Conservation (phyloP, 2,888 invertebrate genomes). For the Volucella bombylans region DNA sequence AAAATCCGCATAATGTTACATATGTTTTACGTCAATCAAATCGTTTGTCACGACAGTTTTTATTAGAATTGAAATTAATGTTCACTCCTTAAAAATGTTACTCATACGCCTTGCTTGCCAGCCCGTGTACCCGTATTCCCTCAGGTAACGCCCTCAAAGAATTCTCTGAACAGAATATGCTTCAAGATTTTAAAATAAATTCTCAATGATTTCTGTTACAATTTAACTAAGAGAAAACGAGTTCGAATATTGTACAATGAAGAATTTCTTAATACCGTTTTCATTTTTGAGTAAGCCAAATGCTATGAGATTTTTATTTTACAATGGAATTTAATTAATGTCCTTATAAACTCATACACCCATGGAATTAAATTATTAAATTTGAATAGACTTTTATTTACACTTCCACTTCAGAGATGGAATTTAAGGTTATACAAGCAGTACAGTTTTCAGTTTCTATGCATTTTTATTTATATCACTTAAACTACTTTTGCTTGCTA, state of each 20-base stretch:
- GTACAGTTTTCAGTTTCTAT: no score
- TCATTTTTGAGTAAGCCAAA: neutral
- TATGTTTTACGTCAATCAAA: slow-evolving; percentile 4
- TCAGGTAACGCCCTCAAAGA: neutral
- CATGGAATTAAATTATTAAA: neutral
- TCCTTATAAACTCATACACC: neutral
- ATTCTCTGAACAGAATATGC: neutral
- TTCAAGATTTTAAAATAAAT: slow-evolving; percentile 19
- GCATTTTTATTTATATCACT: no score
- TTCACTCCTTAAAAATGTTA: slow-evolving; percentile 19
- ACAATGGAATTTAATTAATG: slow-evolving; percentile 22
- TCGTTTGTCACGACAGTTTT: slow-evolving; percentile 2
- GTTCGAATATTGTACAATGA: neutral
- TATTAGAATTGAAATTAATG: slow-evolving; percentile 18
- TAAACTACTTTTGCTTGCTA: no score
- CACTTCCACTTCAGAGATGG: no score
- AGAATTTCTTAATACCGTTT: slow-evolving; percentile 5
- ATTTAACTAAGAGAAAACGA: slow-evolving; percentile 20
- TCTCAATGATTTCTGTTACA: slow-evolving; percentile 23
- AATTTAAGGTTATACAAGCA: no score
- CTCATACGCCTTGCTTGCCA: slow-evolving; percentile 16
- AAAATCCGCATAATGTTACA: neutral
- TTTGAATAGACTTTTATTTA: neutral
- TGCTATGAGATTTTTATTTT: neutral
- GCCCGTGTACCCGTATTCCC: neutral